These are phyloP conservation scores for Prionailurus bengalensis DNA, from an alignment of 2,113 vertebrate genomes.

Conservation along the genomic window DNA sequence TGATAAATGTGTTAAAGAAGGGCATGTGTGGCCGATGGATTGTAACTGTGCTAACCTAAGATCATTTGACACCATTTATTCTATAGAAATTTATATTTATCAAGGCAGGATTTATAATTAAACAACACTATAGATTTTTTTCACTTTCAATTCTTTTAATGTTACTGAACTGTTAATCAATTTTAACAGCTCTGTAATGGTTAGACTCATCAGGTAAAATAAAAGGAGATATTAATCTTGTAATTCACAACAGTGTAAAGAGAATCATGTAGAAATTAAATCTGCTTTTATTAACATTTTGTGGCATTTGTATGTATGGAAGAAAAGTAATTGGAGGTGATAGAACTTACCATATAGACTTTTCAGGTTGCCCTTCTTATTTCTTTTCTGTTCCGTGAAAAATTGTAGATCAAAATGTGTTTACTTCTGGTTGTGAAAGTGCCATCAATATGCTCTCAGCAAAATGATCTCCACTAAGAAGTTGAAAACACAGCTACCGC, in stretches of 20 bases:
- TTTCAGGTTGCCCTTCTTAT: neutral
- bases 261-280: neutral
- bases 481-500: neutral
- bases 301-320: neutral
- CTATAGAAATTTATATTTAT: conserved; percentile 23
- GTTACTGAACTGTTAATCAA: neutral
- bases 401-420: neutral
- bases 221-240: conserved; percentile 20
- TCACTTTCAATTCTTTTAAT: neutral
- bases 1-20: conserved; percentile 43
- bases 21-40: neutral
- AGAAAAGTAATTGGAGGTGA: neutral
- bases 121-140: neutral
- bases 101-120: conserved; percentile 6
- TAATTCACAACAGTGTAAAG: neutral
- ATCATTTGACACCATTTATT: neutral
- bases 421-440: neutral
- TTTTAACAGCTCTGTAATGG: neutral
- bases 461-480: neutral
- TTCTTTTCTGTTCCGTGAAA: conserved; percentile 21
- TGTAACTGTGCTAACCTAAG: neutral
- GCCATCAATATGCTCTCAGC: neutral
- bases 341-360: neutral
- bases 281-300: neutral
- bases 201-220: conserved; percentile 16